Conservation (phyloP, 2,888 invertebrate genomes). For the Zhengitettix transpicula region DNA sequence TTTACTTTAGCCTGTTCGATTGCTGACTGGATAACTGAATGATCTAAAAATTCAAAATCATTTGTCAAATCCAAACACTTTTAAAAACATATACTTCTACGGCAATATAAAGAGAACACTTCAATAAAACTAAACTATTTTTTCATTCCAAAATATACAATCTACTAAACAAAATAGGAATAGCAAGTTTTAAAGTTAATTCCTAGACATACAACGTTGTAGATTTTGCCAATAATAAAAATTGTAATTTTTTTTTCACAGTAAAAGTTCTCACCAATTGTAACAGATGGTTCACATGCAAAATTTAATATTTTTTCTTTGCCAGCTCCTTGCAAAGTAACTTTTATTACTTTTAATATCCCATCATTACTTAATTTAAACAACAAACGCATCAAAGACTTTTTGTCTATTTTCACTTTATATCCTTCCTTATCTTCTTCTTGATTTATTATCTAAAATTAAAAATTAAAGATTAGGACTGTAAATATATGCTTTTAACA, state of each 20-base stretch:
- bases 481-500: not conserved
- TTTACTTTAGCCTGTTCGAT: slow-evolving; percentile 45
- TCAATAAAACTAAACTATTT: not conserved
- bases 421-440: slow-evolving; percentile 37
- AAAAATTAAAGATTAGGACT: not conserved
- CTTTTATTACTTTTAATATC: slow-evolving; percentile 33
- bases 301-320: slow-evolving; percentile 31
- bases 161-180: too few relatives aligned
- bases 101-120: not conserved
- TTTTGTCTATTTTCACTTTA: slow-evolving; percentile 40
- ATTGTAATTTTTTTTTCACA: too few relatives aligned
- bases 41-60: slow-evolving; percentile 21
- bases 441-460: slow-evolving; percentile 29
- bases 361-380: slow-evolving; percentile 37
- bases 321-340: slow-evolving; percentile 29
- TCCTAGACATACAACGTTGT: too few relatives aligned
- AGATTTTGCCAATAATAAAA: too few relatives aligned
- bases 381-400: slow-evolving; percentile 43
- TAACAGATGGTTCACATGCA: slow-evolving; percentile 33
- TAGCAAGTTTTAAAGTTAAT: too few relatives aligned
- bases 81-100: not conserved
- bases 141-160: not conserved
- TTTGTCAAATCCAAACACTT: not conserved
- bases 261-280: slow-evolving; percentile 13
- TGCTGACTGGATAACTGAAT: slow-evolving; percentile 35